Evolutionary conservation across 1,140 invertebrate genomes (phyloP).

Genomic region (Gonioctena quinquepunctata): DNA sequence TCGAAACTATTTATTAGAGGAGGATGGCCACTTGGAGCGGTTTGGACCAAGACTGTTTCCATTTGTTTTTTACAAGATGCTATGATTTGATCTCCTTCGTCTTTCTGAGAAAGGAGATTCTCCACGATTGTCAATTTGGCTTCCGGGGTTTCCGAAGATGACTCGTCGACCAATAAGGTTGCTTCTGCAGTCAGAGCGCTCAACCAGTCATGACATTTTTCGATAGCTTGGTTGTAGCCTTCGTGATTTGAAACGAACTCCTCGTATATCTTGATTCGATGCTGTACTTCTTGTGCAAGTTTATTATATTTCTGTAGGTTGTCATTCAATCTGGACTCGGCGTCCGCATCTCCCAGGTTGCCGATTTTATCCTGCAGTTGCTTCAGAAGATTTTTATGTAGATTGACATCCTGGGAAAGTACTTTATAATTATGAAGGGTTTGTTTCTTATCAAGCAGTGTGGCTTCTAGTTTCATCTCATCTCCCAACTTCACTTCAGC

Average conservation of each 20-base stretch:
- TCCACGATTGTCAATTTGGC: conserved; percentile 74
- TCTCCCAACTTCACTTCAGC: conserved; percentile 70
- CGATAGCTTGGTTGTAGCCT: conserved; percentile 77
- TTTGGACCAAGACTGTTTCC: conserved; percentile 75
- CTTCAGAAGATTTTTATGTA: conserved; percentile 77
- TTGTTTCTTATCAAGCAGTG: conserved; percentile 83
- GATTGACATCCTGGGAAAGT: conserved; percentile 78
- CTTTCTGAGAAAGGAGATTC: conserved; percentile 72
- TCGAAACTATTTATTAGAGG: conserved; percentile 75
- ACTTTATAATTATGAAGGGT: conserved; percentile 76
- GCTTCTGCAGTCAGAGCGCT: conserved; percentile 71
- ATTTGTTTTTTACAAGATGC: conserved; percentile 72
- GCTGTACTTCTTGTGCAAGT: conserved; percentile 68
- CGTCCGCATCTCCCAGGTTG: conserved; percentile 74
- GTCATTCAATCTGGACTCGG: conserved; percentile 69
- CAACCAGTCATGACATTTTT: conserved; percentile 74
- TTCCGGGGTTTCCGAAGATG: conserved; percentile 73
- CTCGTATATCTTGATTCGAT: conserved; percentile 69
- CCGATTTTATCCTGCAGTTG: conserved; percentile 78
- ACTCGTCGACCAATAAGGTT: conserved; percentile 67
- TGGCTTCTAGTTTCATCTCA: conserved; percentile 71
- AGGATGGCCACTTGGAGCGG: conserved; percentile 77
- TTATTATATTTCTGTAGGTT: conserved; percentile 72
- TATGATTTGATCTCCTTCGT: conserved; percentile 75
- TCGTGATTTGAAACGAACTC: conserved; percentile 81